Evolutionary conservation across 1,140 invertebrate genomes (phyloP).

Genomic region (Aphelenchoides fujianensis): DNA sequence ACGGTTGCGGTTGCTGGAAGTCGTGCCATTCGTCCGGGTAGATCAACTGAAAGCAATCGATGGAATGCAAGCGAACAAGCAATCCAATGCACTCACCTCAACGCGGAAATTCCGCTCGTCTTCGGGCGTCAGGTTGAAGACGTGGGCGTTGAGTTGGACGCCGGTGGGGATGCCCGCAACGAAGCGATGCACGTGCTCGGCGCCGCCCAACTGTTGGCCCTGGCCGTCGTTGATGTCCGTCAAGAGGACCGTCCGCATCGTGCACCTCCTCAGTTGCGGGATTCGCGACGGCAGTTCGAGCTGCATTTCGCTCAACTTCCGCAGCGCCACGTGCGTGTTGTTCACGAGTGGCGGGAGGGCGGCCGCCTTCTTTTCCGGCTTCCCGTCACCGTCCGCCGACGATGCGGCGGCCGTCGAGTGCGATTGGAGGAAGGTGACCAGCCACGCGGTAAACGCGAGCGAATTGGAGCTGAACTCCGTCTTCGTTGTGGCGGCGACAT

Average conservation of each 20-base stretch:
- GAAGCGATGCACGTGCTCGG: slow-evolving; percentile 1
- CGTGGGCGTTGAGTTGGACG: background rate
- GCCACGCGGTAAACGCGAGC: background rate
- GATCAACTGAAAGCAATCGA: background rate
- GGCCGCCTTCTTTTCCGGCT: background rate
- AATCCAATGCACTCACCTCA: background rate
- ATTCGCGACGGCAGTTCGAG: background rate
- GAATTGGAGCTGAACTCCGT: background rate
- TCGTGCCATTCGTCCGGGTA: slow-evolving; percentile 13
- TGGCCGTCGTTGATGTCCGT: background rate
- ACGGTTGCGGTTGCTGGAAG: slow-evolving; percentile 11
- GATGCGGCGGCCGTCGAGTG: background rate
- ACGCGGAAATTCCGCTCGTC: slow-evolving; percentile 9
- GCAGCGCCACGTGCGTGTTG: background rate
- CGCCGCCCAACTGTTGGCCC: background rate
- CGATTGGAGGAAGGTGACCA: background rate
- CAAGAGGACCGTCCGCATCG: background rate
- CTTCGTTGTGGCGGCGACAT: background rate
- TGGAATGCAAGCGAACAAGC: background rate
- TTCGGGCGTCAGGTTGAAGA: background rate
- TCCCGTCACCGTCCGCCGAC: background rate
- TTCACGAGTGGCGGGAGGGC: background rate
- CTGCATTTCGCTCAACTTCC: background rate
- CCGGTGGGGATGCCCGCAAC: slow-evolving; percentile 9
- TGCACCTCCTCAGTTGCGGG: background rate